phyloP scores from a whole-genome alignment of 2,888 invertebrate species.

The Amblyjoppa proteus region DNA sequence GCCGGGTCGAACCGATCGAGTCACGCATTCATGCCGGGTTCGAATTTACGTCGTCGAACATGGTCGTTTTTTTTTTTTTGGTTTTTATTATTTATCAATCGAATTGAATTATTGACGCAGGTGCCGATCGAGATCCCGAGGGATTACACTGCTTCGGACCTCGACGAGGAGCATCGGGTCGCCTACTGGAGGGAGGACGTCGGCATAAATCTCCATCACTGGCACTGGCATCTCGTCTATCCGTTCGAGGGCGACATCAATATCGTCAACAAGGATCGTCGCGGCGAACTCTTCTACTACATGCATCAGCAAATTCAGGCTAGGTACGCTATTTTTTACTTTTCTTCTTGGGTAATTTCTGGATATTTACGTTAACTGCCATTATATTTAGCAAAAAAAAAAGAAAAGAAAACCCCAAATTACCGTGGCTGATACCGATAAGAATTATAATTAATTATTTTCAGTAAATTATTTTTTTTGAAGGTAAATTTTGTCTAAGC shows the following conservation, averaged over 20 bases:
- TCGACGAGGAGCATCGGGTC: constrained; percentile 92
- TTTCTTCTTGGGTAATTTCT: constrained; percentile 15
- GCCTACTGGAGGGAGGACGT: constrained; percentile 95
- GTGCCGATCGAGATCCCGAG: constrained; percentile 89
- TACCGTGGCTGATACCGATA: too few species aligned
- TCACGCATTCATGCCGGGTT: too few species aligned
- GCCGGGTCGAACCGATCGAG: too few species aligned
- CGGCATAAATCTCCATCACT: constrained; percentile 94
- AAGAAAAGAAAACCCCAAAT: too few species aligned
- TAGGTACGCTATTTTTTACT: constrained; percentile 83
- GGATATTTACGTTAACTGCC: too few species aligned
- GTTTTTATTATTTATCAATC: neutral
- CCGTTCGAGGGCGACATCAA: constrained; percentile 89
- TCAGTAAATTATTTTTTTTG: too few species aligned
- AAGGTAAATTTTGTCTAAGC: too few species aligned
- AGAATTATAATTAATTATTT: too few species aligned
- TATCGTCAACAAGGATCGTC: constrained; percentile 91
- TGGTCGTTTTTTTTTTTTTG: too few species aligned
- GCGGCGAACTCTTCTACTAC: constrained; percentile 93
- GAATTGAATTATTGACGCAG: constrained; percentile 81
- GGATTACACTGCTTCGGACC: constrained; percentile 91
- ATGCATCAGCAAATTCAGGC: constrained; percentile 91
- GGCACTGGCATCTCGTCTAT: constrained; percentile 97
- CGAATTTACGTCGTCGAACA: too few species aligned
- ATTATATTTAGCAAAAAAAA: too few species aligned